These are phyloP conservation scores for Gorsachius goisagi DNA, from an alignment of 2,113 vertebrate genomes.

Conservation along the genomic window DNA sequence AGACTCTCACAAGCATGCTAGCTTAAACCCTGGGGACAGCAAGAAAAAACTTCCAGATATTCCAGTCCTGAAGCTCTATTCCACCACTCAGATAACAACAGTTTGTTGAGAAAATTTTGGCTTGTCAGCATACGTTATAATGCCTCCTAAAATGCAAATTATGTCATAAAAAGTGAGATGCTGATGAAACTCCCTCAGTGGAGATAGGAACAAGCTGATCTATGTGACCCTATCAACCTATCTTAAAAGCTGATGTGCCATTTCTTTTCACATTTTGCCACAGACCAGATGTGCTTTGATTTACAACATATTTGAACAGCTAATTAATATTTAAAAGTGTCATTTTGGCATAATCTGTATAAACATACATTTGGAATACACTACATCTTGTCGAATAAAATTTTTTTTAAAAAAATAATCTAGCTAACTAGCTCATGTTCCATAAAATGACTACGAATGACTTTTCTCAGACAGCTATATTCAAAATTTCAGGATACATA, in stretches of 20 bases:
- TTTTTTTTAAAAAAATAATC: not conserved
- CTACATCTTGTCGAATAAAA: not conserved
- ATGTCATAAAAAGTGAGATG: not conserved
- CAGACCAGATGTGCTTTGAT: conserved; percentile 57
- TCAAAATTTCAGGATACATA: not conserved
- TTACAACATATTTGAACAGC: conserved; percentile 1
- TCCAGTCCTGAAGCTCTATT: not conserved
- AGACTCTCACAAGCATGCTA: not conserved
- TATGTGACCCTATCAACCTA: conserved; percentile 10
- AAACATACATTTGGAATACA: conserved; percentile 2
- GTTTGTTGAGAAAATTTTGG: not conserved
- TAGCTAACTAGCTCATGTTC: not conserved
- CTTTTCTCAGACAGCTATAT: not conserved
- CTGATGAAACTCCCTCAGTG: not conserved
- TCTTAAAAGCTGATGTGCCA: conserved; percentile 28
- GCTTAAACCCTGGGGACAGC: not conserved
- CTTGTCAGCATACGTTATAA: not conserved
- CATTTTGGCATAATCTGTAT: not conserved
- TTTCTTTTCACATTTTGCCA: conserved; percentile 39
- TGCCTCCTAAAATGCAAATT: conserved; percentile 10
- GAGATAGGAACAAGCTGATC: conserved; percentile 20
- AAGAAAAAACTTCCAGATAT: not conserved
- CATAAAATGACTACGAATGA: not conserved
- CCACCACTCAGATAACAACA: not conserved
- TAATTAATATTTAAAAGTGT: conserved; percentile 60